Evolutionary conservation across 2,888 invertebrate genomes (phyloP), one percentile per base, ranked within the genome.

Genomic region (Noctua janthe): DNA sequence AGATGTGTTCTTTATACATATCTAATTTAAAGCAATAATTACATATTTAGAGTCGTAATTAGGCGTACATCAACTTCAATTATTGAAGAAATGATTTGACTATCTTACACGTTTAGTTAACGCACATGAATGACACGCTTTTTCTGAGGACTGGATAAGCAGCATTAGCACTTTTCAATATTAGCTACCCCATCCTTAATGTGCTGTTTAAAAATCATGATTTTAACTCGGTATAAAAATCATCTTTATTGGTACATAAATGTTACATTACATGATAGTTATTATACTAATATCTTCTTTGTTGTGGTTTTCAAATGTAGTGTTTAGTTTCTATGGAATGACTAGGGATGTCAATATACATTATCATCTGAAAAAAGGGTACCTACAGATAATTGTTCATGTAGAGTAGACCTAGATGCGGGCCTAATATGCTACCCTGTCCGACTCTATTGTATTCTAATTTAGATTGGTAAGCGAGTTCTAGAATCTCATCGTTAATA

Each of bases 141-240:
- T 77, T 78, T 29, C 13, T 29, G 39, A 39, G 47, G 5, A 77
- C 51, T 64, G 29, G 64, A 23, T 76, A 35, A 49, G 78, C 78
- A 51, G 39, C 35, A 39, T 49, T 35, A n/a, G 47, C 54, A 15
- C 15, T 1, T 59, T 59, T 8, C n/a, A 13, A n/a, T 29, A 29
- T n/a, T 13, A 59, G n/a, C 11, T 59, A n/a, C 3, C 11, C n/a
- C n/a, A 56, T 56, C 8, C 11, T 4, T n/a, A 56, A 11, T 51
- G 17, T 17, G 20, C 7, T 51, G 17, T 51, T 51, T 51, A 51
- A 17, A 51, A 51, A 17, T 17, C 51, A 20, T 56, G 54, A 56
- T 56, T 56, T n/a, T 56, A 56, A 23, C 23, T 23, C 1, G 23
- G 4, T 10, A 23, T 3, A n/a, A 56, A 56, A 23, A 56, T 11